Base-by-base conservation (phyloP, 1,140 invertebrate genomes). In the Drosophila nigromelanica region DNA sequence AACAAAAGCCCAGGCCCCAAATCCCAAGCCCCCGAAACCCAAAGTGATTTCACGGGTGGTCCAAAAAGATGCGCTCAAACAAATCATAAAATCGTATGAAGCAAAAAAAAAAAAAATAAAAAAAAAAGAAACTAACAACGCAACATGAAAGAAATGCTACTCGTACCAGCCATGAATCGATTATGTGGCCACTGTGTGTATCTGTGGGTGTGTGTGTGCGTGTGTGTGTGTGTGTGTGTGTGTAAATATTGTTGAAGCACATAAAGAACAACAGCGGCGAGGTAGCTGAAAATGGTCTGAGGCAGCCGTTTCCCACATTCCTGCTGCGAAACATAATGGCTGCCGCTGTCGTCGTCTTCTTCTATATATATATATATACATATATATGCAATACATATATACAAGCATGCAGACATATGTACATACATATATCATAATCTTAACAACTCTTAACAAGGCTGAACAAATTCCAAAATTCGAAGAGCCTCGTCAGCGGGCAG, bases 381-480 rank as follows among this genome's bases (percentile, higher is more conserved):
- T 42, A 56, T 27, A 5, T 27, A 6, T 27, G 24, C 24, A 4
- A 72, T 61, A 73, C 14, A 47, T 10, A 56, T n/a, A 50, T 14
- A 55, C 27, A 55, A 24, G 11, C 55, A 43, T 47, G n/a, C 55
- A 43, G 42, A 63, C 54, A 62, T 63, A 74, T 71, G 39, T 37
- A 54, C 72, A 69, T 80, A 85, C 87, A 90, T 90, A 90, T 90
- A 90, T 90, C 87, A 90, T 90, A 90, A 90, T 90, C 87, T 90
- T 90, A 90, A 90, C 87, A 90, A 90, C 89, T 90, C 89, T 90
- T 89, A 90, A 90, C 89, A 90, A 90, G 89, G 69, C 89, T 81
- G 89, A 90, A 90, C 89, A 83, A 87, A 87, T 87, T 87, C 83
- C 79, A 87, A 87, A 87, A 87, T 89, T 89, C 83, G 80, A 87